phyloP scores from a whole-genome alignment of 1,140 invertebrate genomes.

The Bombus polaris region DNA sequence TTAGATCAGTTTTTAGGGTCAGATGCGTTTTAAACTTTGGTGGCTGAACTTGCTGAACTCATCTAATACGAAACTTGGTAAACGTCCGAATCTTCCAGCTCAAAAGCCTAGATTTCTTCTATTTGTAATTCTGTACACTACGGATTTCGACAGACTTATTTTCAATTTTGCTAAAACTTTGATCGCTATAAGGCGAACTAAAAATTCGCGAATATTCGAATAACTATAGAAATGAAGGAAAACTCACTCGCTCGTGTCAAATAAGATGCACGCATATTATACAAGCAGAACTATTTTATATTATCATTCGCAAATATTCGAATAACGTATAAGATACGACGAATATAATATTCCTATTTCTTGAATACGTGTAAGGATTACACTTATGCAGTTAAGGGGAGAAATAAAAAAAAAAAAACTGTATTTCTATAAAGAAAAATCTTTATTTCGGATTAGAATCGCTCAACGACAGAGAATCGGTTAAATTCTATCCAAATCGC shows the following conservation, averaged over 20 bases:
- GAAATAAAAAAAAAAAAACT: neutral
- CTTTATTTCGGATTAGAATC: neutral
- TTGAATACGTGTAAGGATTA: too few relatives aligned
- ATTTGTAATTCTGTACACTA: neutral
- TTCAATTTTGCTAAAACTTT: neutral
- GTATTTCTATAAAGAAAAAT: neutral
- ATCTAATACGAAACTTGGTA: neutral
- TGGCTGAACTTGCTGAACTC: neutral
- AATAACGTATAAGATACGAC: neutral
- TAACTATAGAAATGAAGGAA: neutral
- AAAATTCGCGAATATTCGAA: neutral
- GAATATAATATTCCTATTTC: neutral
- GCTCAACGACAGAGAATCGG: neutral
- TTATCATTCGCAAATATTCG: neutral
- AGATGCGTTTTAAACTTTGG: neutral
- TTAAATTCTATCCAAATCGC: conserved; percentile 3
- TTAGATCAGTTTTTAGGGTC: conserved; percentile 3
- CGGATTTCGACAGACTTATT: neutral
- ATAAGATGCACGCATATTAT: too few relatives aligned
- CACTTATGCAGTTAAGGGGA: neutral
- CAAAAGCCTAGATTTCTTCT: neutral
- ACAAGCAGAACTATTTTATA: too few relatives aligned
- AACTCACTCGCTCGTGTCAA: too few relatives aligned
- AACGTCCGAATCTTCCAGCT: neutral
- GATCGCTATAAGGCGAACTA: neutral